Base-by-base conservation (phyloP, 2,797 vertebrate species). In the Lepus townsendii region DNA sequence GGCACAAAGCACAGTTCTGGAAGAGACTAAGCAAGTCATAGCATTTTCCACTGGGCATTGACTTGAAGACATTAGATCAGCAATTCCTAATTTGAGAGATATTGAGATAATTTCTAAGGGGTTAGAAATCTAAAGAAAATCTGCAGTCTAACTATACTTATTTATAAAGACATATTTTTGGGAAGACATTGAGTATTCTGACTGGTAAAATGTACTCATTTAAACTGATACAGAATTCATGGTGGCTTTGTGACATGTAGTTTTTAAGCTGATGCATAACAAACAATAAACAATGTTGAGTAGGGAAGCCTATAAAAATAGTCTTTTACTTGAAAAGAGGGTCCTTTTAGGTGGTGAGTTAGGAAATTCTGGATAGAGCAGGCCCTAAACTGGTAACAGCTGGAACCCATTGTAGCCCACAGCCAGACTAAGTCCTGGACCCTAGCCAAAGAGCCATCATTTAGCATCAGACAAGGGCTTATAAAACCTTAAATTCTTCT, bases 141-240 rank as follows among this genome's bases (percentile, higher is more conserved):
- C 26, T 80, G 62, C 42, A 69, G 30, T 57, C 19, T 52, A 57
- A 80, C 50, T 26, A 69, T 85, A 14, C 7, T 22, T 19, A 42
- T 4, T 24, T 47, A 16, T 57, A 35, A 35, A 42, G 42, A 69
- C 27, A 66, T 30, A 20, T 69, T 83, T 73, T 73, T 14, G n/a
- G 78, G 75, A 72, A 77, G 14, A 2, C n/a, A 26, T 57, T 87
- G 12, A 68, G 2, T 71, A 26, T 32, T 83, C 26, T 80, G 16
- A 83, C 80, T 69, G 71, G 63, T 85, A 88, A 90, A 94, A 50
- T 87, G 26, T 30, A 42, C 68, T 83, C 54, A 60, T 77, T 83
- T n/a, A 88, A 90, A 62, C 63, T 83, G 69, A 76, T 72, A 27
- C 42, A 71, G 19, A 90, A 83, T 76, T 86, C 35, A 84, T 63